Percentiles rank a stretch among this genome's conserved stretches.
phyloP scores from a whole-genome alignment of 2,113 vertebrate species.

The Oriolus oriolus region DNA sequence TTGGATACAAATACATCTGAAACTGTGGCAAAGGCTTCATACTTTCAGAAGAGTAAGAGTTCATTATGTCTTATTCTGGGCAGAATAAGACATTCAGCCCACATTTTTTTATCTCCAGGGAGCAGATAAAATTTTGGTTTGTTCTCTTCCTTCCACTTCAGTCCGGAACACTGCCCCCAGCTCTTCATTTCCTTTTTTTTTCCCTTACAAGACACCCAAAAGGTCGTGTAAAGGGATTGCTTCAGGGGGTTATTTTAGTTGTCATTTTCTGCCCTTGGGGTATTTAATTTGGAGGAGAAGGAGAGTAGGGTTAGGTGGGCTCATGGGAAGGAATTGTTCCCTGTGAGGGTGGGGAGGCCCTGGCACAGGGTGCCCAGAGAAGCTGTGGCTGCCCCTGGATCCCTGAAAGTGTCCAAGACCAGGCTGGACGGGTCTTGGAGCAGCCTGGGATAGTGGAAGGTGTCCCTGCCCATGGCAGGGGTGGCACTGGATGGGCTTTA shows the following conservation, averaged over 20 bases:
- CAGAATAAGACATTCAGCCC: neutral
- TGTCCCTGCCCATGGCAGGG: neutral
- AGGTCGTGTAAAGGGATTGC: neutral
- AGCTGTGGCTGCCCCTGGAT: neutral
- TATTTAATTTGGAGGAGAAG: neutral
- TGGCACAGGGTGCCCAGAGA: neutral
- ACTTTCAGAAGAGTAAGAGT: neutral
- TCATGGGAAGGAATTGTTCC: neutral
- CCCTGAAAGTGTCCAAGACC: neutral
- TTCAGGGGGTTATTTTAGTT: neutral
- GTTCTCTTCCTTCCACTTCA: neutral
- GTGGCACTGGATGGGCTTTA: neutral
- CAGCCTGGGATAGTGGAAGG: neutral
- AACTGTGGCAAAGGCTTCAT: neutral
- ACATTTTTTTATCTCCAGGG: neutral
- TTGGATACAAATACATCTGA: neutral
- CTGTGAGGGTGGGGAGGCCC: neutral
- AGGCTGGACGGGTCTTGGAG: accelerated
- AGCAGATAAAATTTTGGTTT: neutral
- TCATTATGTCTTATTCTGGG: neutral
- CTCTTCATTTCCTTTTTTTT: neutral
- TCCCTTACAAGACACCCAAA: too few relatives aligned
- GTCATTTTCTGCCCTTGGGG: neutral
- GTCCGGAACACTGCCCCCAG: too few relatives aligned
- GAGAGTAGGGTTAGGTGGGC: neutral